Conservation (phyloP, 1,140 invertebrate species). For the Archivesica marissinica region DNA sequence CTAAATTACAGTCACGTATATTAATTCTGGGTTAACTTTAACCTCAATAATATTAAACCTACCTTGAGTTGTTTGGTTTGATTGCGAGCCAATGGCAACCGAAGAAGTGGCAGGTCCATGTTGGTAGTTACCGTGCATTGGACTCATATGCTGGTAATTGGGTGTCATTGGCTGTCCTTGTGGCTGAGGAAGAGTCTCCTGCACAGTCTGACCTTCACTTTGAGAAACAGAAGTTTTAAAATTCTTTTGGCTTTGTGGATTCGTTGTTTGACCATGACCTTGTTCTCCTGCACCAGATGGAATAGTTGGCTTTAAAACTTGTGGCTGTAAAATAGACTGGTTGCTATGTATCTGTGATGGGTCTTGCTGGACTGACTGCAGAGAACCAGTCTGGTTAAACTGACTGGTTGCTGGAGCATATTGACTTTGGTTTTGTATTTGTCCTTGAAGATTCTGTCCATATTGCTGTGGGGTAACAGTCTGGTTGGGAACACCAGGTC, state of each 20-base stretch:
- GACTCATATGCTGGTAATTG: background rate
- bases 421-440: background rate
- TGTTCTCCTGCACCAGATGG: background rate
- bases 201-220: conserved; percentile 40
- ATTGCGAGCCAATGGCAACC: background rate
- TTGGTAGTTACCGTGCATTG: conserved; percentile 27
- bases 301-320: conserved; percentile 35
- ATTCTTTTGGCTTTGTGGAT: background rate
- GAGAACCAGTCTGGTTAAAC: background rate
- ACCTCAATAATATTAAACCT: background rate
- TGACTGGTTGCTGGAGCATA: conserved; percentile 10
- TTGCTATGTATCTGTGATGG: conserved; percentile 17
- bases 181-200: conserved; percentile 13
- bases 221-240: background rate
- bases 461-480: background rate
- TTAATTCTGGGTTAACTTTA: no score
- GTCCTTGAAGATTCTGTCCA: conserved; percentile 14
- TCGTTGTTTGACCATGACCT: background rate
- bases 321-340: conserved; percentile 36
- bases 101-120: background rate
- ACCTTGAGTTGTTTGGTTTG: background rate
- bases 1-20: no score
- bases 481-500: conserved; percentile 7
- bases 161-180: conserved; percentile 19
- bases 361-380: background rate